Evolutionary conservation across 30 jellyfish, hydroid and myxozoan genomes (phyloP).

Genomic region (Cassiopea andromeda): DNA sequence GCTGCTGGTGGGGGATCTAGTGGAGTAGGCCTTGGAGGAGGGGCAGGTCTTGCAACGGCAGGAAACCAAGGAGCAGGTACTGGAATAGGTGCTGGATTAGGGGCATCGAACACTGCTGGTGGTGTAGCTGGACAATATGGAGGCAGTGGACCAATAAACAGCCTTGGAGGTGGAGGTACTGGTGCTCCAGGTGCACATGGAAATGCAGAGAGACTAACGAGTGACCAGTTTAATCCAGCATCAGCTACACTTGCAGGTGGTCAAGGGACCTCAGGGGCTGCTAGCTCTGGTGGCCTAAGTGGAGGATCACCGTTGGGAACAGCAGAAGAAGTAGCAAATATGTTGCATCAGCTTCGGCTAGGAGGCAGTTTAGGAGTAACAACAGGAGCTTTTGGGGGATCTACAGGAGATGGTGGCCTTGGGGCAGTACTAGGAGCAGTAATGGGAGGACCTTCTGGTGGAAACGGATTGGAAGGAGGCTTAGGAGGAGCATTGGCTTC

Average conservation of each 20-base stretch:
- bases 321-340: slow-evolving; percentile 29
- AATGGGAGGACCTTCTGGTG: slow-evolving; percentile 17
- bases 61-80: slow-evolving; percentile 45
- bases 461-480: slow-evolving; percentile 17
- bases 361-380: slow-evolving; percentile 48
- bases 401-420: slow-evolving; percentile 39
- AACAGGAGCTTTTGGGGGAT: slow-evolving; percentile 59
- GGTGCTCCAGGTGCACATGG: slow-evolving; percentile 68
- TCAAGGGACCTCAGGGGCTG: slow-evolving; percentile 33
- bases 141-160: slow-evolving; percentile 70
- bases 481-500: slow-evolving; percentile 34
- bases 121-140: slow-evolving; percentile 69
- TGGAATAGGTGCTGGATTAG: slow-evolving; percentile 44
- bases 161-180: slow-evolving; percentile 55
- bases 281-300: slow-evolving; percentile 41
- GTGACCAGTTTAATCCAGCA: slow-evolving; percentile 71
- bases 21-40: slow-evolving; percentile 54
- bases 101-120: slow-evolving; percentile 61
- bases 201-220: slow-evolving; percentile 65
- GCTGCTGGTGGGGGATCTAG: slow-evolving; percentile 62
- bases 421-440: slow-evolving; percentile 34
- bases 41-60: slow-evolving; percentile 46
- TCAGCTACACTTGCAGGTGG: slow-evolving; percentile 47
- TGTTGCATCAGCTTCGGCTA: slow-evolving; percentile 7
- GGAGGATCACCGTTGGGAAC: slow-evolving; percentile 32